phyloP scores from a whole-genome alignment of 37 sponge, comb jelly and placozoan species.

The Agelas oroides region DNA sequence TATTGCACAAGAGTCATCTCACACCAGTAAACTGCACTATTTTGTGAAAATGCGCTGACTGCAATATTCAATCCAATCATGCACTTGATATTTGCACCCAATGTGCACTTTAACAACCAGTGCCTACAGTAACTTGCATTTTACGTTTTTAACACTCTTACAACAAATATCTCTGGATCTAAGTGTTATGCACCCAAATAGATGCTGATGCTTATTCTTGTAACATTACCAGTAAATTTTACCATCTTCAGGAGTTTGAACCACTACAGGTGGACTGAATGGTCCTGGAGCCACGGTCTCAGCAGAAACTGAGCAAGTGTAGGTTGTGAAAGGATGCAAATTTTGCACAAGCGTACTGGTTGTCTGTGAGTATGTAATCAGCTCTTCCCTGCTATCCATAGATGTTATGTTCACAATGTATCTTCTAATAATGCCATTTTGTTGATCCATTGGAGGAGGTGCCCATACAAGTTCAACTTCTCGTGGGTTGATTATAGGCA shows the following conservation, averaged over 20 bases:
- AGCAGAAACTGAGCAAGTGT: conserved; percentile 16
- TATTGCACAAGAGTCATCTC: no score
- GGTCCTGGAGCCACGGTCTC: neutral
- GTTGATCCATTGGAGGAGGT: neutral
- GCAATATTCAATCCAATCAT: no score
- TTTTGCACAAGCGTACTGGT: neutral
- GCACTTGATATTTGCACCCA: no score
- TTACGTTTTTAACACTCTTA: no score
- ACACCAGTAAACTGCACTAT: no score
- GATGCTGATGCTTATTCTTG: no score
- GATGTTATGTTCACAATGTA: neutral
- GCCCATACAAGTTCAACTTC: conserved; percentile 39
- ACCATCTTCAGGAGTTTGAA: conserved; percentile 17
- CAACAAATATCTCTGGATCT: no score
- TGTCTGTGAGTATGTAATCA: neutral
- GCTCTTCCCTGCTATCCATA: neutral
- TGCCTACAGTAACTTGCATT: no score
- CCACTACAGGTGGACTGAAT: neutral
- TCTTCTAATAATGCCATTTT: neutral
- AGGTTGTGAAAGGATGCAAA: conserved; percentile 3
- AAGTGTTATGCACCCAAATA: no score
- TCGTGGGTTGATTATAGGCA: neutral
- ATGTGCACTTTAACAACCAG: no score
- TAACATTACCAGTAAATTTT: no score
- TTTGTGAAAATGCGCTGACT: no score